Evolutionary conservation across 2,113 vertebrate genomes (phyloP).

Genomic region (Archilochus colubris): DNA sequence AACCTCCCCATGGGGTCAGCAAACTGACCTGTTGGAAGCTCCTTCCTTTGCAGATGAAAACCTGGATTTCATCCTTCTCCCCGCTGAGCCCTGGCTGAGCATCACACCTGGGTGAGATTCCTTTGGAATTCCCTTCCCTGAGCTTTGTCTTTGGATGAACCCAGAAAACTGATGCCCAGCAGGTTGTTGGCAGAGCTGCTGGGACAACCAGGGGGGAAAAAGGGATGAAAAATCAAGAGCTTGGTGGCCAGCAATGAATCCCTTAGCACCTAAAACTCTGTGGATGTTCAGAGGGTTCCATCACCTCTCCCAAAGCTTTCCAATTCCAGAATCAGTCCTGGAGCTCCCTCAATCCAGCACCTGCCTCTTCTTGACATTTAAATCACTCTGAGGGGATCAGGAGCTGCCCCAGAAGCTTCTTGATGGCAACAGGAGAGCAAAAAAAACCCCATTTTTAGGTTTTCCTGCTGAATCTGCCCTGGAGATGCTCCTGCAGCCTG

Average conservation of each 20-base stretch:
- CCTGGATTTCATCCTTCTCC: slow-evolving; percentile 13
- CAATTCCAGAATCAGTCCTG: fast-evolving
- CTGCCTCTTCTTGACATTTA: not conserved
- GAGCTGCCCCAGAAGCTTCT: not conserved
- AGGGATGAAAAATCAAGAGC: not conserved
- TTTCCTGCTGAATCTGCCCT: not conserved
- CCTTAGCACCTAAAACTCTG: fast-evolving
- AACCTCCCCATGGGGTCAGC: fast-evolving
- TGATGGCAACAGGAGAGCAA: not conserved
- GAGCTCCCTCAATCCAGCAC: not conserved
- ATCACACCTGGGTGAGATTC: too few species aligned
- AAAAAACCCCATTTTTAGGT: fast-evolving
- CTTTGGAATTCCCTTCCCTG: not conserved
- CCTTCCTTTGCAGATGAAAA: slow-evolving; percentile 22
- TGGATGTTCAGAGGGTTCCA: fast-evolving
- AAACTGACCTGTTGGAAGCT: not conserved
- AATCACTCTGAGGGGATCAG: fast-evolving
- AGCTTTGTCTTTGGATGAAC: not conserved
- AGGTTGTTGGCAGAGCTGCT: not conserved
- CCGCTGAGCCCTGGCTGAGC: too few species aligned
- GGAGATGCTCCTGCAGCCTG: not conserved
- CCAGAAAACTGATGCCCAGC: not conserved
- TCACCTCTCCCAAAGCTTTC: too few species aligned
- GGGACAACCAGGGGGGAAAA: not conserved
- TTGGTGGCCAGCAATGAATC: not conserved